Evolutionary conservation across 2,113 vertebrate genomes (phyloP), one percentile per base, ranked within the genome.

Genomic region (Irena cyanogastra): DNA sequence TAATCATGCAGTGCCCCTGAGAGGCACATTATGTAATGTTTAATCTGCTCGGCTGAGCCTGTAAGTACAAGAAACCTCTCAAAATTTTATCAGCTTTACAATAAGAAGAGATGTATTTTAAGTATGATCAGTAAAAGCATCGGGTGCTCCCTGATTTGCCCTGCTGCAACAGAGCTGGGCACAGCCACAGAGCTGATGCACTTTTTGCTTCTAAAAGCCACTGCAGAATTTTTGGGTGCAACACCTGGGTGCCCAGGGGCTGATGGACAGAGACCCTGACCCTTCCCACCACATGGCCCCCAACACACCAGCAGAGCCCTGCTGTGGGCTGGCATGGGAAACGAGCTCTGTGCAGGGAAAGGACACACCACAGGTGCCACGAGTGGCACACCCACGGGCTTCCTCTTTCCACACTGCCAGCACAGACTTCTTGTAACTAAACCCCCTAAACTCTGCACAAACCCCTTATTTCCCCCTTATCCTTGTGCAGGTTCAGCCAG

Each of bases 11-110:
- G 83, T 90, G 85, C 60, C 83, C 90, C 93, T 81, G 96, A 92
- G 95, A 95, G 91, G 77, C 87, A 89, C 87, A 84, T 95, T 95
- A 95, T 91, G 84, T 95, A 97, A 97, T 85, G 89, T 94, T 96
- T 96, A 96, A 96, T 96, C 95, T 95, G 91, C 91, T 95, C 96
- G 69, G 77, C 56, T 56, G 80, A 83, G 83, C 76, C 80, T 88
- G 68, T 86, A 90, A 90, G 92, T 61, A 96, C 93, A 96, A 94
- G 93, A 93, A 97, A 94, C 76, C 88, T 90, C 92, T 93, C 90
- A 64, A 87, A 94, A 90, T 89, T 54, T 80, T 84, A 95, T 94
- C 95, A 92, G 93, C 79, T 95, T 93, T 95, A 42, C 87, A 76
- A 33, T 72, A 87, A 65, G 84, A 88, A 50, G 79, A 47, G 87